Percentiles rank a stretch among this genome's conserved stretches.
Evolutionary conservation across 2,888 invertebrate species (phyloP).

Genomic region (Cheilosia vernalis): DNA sequence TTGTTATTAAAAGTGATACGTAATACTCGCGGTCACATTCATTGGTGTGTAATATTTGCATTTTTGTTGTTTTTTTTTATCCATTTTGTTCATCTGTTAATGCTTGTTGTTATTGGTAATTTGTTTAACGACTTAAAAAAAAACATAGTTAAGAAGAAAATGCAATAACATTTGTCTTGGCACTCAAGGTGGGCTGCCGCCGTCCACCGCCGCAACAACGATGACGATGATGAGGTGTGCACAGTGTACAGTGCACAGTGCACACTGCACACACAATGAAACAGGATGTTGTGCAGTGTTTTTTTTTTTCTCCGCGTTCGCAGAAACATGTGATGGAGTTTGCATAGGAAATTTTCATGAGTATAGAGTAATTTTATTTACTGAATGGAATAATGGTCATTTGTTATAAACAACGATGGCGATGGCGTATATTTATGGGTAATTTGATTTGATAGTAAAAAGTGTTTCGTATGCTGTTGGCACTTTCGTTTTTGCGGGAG

Average conservation of each 20-base stretch:
- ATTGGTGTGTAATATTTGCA: constrained; percentile 60
- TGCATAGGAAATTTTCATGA: constrained; percentile 52
- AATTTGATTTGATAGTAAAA: constrained; percentile 13
- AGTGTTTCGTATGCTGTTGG: not conserved
- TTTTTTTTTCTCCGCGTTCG: constrained; percentile 14
- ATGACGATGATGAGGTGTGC: constrained; percentile 54
- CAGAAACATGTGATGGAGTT: constrained; percentile 41
- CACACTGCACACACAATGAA: constrained; percentile 65
- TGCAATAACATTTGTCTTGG: constrained; percentile 65
- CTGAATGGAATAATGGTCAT: constrained; percentile 17
- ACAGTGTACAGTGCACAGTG: too few species aligned
- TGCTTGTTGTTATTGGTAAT: constrained; percentile 22
- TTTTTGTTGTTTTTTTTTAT: constrained; percentile 26
- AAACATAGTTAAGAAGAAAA: constrained; percentile 21
- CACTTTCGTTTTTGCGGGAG: constrained; percentile 12
- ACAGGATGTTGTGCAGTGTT: constrained; percentile 58
- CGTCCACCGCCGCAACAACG: constrained; percentile 11
- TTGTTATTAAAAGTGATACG: constrained; percentile 63
- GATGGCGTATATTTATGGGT: constrained; percentile 20
- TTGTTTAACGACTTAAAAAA: constrained; percentile 26
- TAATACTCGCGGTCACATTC: constrained; percentile 43
- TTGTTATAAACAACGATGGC: constrained; percentile 25
- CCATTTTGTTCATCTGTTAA: constrained; percentile 20
- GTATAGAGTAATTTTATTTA: constrained; percentile 49
- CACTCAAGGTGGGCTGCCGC: constrained; percentile 64